Conservation (phyloP, 2,113 vertebrate genomes). For the Notarius quadriscutis region DNA sequence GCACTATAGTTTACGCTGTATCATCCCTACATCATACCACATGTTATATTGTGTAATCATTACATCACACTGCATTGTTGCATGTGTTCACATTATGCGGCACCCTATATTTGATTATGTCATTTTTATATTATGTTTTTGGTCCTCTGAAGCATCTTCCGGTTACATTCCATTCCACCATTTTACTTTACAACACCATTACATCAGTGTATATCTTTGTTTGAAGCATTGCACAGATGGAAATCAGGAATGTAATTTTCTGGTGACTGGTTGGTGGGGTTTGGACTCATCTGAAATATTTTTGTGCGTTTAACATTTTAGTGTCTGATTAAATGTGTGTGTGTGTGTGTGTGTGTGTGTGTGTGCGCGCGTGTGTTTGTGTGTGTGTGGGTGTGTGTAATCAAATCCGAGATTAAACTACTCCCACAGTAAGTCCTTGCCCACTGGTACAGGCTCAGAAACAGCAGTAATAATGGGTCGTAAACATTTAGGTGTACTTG, state of each 20-base stretch:
- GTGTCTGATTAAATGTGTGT: background rate
- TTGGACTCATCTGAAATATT: background rate
- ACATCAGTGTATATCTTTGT: background rate
- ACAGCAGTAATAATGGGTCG: background rate
- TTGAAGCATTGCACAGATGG: background rate
- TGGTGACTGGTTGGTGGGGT: background rate
- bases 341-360: background rate
- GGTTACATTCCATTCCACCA: background rate
- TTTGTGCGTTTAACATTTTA: background rate
- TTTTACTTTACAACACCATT: background rate
- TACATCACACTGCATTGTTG: too few species aligned
- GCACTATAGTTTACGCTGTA: too few species aligned
- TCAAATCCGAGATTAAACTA: background rate
- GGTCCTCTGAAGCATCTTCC: background rate
- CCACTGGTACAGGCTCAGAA: background rate
- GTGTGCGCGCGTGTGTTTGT: background rate
- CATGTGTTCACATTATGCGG: too few species aligned
- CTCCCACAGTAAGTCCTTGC: background rate
- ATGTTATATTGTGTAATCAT: too few species aligned
- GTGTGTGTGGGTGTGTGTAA: background rate
- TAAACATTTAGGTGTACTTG: conserved; percentile 9
- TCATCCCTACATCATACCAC: background rate
- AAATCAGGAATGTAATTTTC: background rate
- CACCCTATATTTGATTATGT: too few species aligned
- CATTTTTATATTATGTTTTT: background rate